Evolutionary conservation across 2,888 invertebrate genomes (phyloP).

Genomic region (Argyresthia goedartella): DNA sequence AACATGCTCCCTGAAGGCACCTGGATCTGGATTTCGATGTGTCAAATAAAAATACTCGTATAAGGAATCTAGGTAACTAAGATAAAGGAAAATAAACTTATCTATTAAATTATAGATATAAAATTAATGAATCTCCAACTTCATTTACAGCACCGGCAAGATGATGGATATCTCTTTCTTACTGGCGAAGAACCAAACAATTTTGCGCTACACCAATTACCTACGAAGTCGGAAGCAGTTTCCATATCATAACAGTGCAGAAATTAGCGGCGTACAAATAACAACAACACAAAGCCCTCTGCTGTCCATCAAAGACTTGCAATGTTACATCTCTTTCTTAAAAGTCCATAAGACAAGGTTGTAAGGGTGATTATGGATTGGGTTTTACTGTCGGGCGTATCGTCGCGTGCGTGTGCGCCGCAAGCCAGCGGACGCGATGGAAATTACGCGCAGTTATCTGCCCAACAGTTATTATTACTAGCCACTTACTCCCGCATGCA

Average conservation of each 20-base stretch:
- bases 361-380: neutral
- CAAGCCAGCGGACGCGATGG: constrained; percentile 48
- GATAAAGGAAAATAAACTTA: no score
- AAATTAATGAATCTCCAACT: no score
- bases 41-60: no score
- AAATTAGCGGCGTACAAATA: constrained; percentile 27
- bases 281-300: constrained; percentile 31
- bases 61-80: no score
- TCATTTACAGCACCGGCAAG: no score
- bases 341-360: neutral
- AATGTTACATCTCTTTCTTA: neutral
- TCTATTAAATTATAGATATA: no score
- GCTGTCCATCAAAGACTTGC: constrained; percentile 13
- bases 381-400: neutral
- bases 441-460: constrained; percentile 60
- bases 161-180: neutral
- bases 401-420: constrained; percentile 58
- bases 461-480: constrained; percentile 38
- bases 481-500: constrained; percentile 38
- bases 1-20: no score
- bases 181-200: neutral
- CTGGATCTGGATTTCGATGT: no score
- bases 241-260: constrained; percentile 50
- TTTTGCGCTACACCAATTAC: constrained; percentile 6
- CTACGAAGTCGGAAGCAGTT: constrained; percentile 40